These are phyloP conservation scores for Lottia scabra DNA, from an alignment of 2,888 invertebrate species.

Conservation along the genomic window DNA sequence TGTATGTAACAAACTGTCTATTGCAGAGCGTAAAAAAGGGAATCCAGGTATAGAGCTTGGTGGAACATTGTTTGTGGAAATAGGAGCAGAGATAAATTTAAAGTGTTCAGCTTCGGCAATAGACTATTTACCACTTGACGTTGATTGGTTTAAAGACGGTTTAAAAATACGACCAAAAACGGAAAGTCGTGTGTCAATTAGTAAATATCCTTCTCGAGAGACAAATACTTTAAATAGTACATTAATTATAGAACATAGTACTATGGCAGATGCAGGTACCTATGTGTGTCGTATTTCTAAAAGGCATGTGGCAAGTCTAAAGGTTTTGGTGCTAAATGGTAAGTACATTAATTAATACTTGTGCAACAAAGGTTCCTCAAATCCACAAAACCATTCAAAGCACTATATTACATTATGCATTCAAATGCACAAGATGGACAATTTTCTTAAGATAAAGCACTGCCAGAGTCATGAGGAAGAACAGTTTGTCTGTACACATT, in stretches of 20 bases:
- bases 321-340: slow-evolving; percentile 37
- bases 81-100: not conserved
- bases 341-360: slow-evolving; percentile 5
- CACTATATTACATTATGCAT: too few relatives aligned
- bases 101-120: slow-evolving; percentile 4
- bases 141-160: slow-evolving; percentile 39
- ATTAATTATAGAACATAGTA: slow-evolving; percentile 32
- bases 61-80: not conserved
- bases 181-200: slow-evolving; percentile 25
- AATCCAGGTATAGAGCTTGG: not conserved
- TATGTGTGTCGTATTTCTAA: slow-evolving; percentile 39
- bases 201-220: slow-evolving; percentile 29
- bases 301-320: slow-evolving; percentile 30
- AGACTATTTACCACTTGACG: slow-evolving; percentile 26
- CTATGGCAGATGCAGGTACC: slow-evolving; percentile 30
- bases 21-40: too few relatives aligned
- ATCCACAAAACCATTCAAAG: too few relatives aligned
- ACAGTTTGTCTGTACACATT: too few relatives aligned
- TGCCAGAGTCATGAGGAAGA: too few relatives aligned
- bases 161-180: slow-evolving; percentile 22
- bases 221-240: slow-evolving; percentile 34
- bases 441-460: too few relatives aligned
- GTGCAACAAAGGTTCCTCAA: too few relatives aligned
- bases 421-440: too few relatives aligned
- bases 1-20: too few relatives aligned